phyloP scores from a whole-genome alignment of 1,140 invertebrate species.

The Campoletis sonorensis region DNA sequence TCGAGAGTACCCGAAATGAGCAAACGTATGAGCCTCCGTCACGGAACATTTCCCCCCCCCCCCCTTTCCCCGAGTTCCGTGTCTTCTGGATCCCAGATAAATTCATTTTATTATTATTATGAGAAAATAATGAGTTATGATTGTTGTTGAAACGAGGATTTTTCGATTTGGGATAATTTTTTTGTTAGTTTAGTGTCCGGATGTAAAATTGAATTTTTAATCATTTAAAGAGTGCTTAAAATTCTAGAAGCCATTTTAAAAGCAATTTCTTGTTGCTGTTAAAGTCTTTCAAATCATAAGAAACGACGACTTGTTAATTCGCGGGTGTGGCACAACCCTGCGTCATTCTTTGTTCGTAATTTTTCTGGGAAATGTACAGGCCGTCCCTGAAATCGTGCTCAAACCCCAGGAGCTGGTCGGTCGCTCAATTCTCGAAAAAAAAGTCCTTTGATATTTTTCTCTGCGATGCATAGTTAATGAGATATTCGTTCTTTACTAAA shows the following conservation, averaged over 20 bases:
- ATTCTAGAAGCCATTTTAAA: background rate
- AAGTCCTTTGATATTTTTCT: too few relatives aligned
- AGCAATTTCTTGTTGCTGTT: background rate
- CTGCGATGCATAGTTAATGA: too few relatives aligned
- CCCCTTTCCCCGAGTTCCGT: too few relatives aligned
- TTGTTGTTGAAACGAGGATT: too few relatives aligned
- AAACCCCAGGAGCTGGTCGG: too few relatives aligned
- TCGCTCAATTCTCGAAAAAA: too few relatives aligned
- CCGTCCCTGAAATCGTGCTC: background rate
- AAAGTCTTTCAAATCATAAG: background rate
- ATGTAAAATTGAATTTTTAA: background rate
- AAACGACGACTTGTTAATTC: background rate
- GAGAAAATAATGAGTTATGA: too few relatives aligned
- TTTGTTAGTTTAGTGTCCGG: background rate
- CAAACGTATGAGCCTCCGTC: background rate
- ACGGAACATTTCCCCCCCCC: background rate
- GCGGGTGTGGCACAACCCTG: background rate
- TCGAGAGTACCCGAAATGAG: slow-evolving; percentile 7
- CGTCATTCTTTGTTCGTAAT: background rate
- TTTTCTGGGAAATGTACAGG: background rate
- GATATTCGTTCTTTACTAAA: too few relatives aligned
- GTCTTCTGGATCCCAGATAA: too few relatives aligned
- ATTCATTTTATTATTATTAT: too few relatives aligned
- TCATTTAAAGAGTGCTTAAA: background rate
- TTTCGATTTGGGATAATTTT: background rate